Evolutionary conservation across 2,113 vertebrate species (phyloP), one percentile per base, ranked within the genome.

Genomic region (Sylvietta virens): DNA sequence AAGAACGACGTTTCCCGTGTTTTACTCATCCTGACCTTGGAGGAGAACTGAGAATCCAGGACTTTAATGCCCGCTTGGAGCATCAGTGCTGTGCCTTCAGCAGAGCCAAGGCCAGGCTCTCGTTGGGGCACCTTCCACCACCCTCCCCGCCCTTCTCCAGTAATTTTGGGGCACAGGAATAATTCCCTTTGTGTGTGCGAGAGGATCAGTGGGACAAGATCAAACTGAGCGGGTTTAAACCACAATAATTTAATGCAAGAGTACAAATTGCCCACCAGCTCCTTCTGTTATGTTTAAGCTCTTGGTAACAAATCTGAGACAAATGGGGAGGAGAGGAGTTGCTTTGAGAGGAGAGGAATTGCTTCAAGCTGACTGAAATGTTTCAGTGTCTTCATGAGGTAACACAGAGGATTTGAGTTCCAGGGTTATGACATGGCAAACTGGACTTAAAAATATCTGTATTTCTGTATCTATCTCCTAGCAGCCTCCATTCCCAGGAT

Each of bases 1-100:
- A n/a, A n/a, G n/a, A n/a, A n/a, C n/a, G n/a, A n/a, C n/a, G n/a
- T n/a, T n/a, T n/a, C n/a, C n/a, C n/a, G n/a, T n/a, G n/a, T n/a
- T n/a, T n/a, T n/a, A n/a, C n/a, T n/a, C n/a, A n/a, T n/a, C n/a
- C n/a, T n/a, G n/a, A n/a, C n/a, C n/a, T n/a, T n/a, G n/a, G n/a
- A n/a, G n/a, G n/a, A n/a, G n/a, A n/a, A n/a, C n/a, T n/a, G n/a
- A n/a, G n/a, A n/a, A n/a, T n/a, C n/a, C n/a, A n/a, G n/a, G n/a
- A n/a, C n/a, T n/a, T n/a, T n/a, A n/a, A n/a, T n/a, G n/a, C 56
- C 51, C 0, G 0, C 48, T 21, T 3, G 45, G 60, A 71, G 60
- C 3, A 4, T 20, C 86, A 31, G 2, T 42, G 58, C 66, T 15
- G 35, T 0, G 0, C 19, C 31, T 37, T 39, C 20, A 5, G n/a